Evolutionary conservation across 2,797 vertebrate genomes (phyloP).

Genomic region (Mico argentatus): DNA sequence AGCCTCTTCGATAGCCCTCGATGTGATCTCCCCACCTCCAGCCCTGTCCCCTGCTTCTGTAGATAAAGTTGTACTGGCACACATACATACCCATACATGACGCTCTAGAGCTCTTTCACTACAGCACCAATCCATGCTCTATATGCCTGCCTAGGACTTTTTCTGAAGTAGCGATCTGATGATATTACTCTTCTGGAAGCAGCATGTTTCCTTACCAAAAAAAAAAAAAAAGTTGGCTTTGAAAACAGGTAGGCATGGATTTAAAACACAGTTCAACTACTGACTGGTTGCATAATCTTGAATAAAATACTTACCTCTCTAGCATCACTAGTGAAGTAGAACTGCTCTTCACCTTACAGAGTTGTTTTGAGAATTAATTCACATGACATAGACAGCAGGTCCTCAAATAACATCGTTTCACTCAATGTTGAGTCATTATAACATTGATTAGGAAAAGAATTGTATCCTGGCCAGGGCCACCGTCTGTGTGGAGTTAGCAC

Average conservation of each 20-base stretch:
- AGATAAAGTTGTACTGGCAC: not conserved
- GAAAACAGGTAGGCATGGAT: not conserved
- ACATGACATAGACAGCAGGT: not conserved
- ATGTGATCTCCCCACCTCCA: not conserved
- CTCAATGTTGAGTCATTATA: not conserved
- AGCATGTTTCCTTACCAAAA: not conserved
- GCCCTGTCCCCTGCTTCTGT: not conserved
- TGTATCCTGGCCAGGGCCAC: not conserved
- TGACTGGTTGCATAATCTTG: not conserved
- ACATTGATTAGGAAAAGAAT: not conserved
- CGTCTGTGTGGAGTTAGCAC: not conserved
- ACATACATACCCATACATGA: not conserved
- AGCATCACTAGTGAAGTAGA: not conserved
- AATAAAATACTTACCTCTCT: not conserved
- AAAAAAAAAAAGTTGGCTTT: not conserved
- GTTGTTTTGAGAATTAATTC: not conserved
- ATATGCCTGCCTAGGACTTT: not conserved
- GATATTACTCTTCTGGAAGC: not conserved
- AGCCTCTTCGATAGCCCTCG: not conserved
- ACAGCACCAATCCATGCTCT: not conserved
- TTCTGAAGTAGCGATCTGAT: not conserved
- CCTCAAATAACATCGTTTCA: not conserved
- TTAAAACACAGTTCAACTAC: not conserved
- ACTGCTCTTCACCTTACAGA: not conserved
- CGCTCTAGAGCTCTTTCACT: not conserved